These are phyloP conservation scores for Selenia dentaria DNA, from an alignment of 2,888 invertebrate genomes.

Conservation along the genomic window DNA sequence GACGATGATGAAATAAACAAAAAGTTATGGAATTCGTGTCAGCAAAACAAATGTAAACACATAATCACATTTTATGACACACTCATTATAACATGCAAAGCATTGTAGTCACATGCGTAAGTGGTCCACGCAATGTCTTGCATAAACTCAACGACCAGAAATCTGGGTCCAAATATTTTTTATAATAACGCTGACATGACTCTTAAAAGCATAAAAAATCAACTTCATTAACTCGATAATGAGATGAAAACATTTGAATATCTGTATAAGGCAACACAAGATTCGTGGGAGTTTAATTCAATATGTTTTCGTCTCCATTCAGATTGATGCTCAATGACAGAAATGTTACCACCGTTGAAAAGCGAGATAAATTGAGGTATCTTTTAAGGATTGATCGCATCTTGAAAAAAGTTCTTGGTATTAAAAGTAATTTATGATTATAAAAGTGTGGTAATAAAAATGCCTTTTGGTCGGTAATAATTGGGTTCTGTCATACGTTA, in stretches of 20 bases:
- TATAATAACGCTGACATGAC: conserved; percentile 15
- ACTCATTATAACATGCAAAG: conserved; percentile 39
- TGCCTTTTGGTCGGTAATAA: not conserved
- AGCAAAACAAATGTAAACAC: conserved; percentile 28
- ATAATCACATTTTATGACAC: conserved; percentile 42
- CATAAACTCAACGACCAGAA: conserved; percentile 37
- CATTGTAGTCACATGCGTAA: conserved; percentile 40
- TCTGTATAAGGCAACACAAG: conserved; percentile 18
- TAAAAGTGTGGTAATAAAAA: conserved; percentile 6
- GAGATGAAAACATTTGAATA: conserved; percentile 21
- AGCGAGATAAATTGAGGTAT: conserved; percentile 4
- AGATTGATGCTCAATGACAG: conserved; percentile 6
- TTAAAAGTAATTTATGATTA: conserved; percentile 6
- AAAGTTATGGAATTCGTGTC: conserved; percentile 23
- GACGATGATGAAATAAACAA: no score
- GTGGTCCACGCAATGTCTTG: conserved; percentile 43
- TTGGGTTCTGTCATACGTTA: no score
- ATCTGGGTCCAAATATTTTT: conserved; percentile 31
- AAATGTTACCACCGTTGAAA: conserved; percentile 10
- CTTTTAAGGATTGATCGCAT: conserved; percentile 6
- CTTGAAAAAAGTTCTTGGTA: conserved; percentile 5
- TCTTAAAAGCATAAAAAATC: conserved; percentile 21
- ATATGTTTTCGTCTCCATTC: conserved; percentile 4
- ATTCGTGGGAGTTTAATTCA: conserved; percentile 20
- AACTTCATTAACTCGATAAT: conserved; percentile 19